Evolutionary conservation across 53 echinoderm and acorn worm species (phyloP), one percentile per base, ranked within the genome.

Genomic region (Glandiceps talaboti): DNA sequence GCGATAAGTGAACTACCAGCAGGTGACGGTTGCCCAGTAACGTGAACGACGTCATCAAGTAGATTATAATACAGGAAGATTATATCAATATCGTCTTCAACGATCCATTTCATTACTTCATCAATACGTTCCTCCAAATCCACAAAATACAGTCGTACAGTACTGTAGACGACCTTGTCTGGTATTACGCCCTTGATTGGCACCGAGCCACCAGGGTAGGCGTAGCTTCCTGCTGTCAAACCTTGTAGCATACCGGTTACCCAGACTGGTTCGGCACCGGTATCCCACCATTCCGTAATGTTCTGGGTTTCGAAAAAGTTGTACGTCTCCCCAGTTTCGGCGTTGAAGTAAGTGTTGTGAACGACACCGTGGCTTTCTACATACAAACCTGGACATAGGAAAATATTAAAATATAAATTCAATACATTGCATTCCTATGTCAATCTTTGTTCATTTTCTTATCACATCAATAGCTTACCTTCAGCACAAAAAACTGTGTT

Each of bases 231-330:
- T 14, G 93, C 93, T 31, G 80, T 91, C 0, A 86, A 82, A 32
- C 90, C 93, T 27, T 97, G 89, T 31, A 85, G 82, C 33, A 91
- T 89, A 1, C 92, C 97, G 10, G 95, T 94, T 25, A 94, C 90
- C 95, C 95, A 92, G 33, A 92, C 82, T 0, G 92, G 92, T 74
- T 92, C 92, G 12, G 82, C 89, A 1, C 87, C 87, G 26, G 89
- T 64, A 73, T 92, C 81, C 73, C 89, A 92, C 89, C 89, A 92
- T 33, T 92, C 92, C 0, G 89, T 87, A 26, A 83, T 80, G 73
- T 92, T 92, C 31, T 89, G 83, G 0, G 92, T 89, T 25, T 89
- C 85, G 25, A 86, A 75, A 82, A 86, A 91, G 14, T 32, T 76
- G 30, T 77, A 33, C 6, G 89, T 73, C n/a, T 87, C 77, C 64